Base-by-base conservation (phyloP, 2,113 vertebrate genomes). In the Pluvianellus socialis region DNA sequence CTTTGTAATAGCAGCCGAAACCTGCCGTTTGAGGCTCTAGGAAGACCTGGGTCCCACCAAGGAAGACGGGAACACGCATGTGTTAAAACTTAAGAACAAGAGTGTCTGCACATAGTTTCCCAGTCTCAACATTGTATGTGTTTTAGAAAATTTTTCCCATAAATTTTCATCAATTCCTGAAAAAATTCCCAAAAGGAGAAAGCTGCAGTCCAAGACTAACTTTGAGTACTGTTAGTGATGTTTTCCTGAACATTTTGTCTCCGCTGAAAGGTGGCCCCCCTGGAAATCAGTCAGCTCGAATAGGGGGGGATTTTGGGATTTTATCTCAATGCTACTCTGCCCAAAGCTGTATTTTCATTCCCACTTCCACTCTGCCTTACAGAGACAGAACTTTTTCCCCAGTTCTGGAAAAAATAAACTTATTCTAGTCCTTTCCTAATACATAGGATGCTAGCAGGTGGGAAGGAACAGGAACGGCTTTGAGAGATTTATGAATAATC, bases 51-150 rank as follows among this genome's bases (percentile, higher is more conserved):
- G 0, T 77, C 14, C 3, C 19, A 15, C 9, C 16, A 44, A 10
- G 33, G 32, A 84, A 35, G 30, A 23, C 8, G 21, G 18, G 18
- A 79, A n/a, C 4, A 9, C 1, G 3, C 32, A 27, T 0, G 0
- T 30, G 17, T n/a, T 70, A 40, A 66, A 70, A 28, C 14, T 32
- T 13, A 35, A 70, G 20, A 62, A 61, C 11, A 38, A 5, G 4
- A 35, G 1, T 3, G 6, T 47, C 61, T 66, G 22, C 55, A 63
- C 1, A 0, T 1, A 11, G 4, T 6, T 94, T 44, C 59, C 50
- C 35, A 1, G 11, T 52, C 16, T 22, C 9, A 17, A 22, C 3
- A 2, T 52, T 28, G 20, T 2, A 71, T 21, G 9, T 7, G 1
- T 40, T 84, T 74, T 15, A n/a, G 12, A 14, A 24, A 16, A 33